Base-by-base conservation (phyloP, 1,140 invertebrate genomes). In the Leptinotarsa lineolata region DNA sequence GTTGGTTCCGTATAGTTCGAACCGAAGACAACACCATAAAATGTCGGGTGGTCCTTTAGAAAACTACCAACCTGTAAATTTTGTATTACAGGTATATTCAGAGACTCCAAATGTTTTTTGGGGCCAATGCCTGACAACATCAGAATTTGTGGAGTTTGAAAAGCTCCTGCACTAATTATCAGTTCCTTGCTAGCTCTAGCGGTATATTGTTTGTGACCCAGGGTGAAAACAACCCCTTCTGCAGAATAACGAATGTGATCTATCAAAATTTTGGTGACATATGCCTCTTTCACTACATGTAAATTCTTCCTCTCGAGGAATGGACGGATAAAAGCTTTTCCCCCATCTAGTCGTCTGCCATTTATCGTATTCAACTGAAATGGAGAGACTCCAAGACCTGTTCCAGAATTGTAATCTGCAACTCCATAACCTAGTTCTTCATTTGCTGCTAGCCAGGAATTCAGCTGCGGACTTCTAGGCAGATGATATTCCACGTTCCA, bases 121-220 rank as follows among this genome's bases (percentile, higher is more conserved):
- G 92, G 91, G 2, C 92, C 93, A 58, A 94, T 87, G 15, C 93
- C 93, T 13, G 91, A 92, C n/a, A 93, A 83, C 90, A 92, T 91
- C 6, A 94, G 81, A 11, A 94, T 79, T 84, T 93, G 91, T 1
- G 92, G 91, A 20, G 90, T 88, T 80, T 92, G 92, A 39, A 93
- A 82, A 12, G 91, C 78, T 8, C 92, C 93, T 54, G 88, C 88
- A 68, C 90, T 91, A 21, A 93, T 72, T 73, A 94, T 92, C 1
- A 95, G 89, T 85, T 94, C 93, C 81, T 90, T 92, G 54, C 76
- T 86, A 0, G 88, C 89, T 20, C 76, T 72, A 20, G 81, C 88
- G 4, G 77, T 76, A 61, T 86, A 86, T 1, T 86, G 83, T 48
- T 85, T 85, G 46, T 82, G 85, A 63, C 82, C 86, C 68, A 85